A percentile compares a stretch with the other conserved stretches of the same genome.
Conservation (phyloP, 2,113 vertebrate species). For the Talpa occidentalis region DNA sequence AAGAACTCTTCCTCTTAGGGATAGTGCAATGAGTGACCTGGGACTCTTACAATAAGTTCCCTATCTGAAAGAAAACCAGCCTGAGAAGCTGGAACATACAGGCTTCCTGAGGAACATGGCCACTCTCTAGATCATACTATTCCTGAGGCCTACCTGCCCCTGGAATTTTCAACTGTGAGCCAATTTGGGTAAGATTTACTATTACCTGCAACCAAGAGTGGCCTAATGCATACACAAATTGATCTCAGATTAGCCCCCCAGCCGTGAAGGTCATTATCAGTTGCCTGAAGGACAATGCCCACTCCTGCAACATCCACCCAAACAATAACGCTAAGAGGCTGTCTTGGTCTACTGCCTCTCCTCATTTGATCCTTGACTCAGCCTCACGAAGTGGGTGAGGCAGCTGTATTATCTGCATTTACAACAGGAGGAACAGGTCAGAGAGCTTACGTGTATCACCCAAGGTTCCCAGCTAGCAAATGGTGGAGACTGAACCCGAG, state of each 20-base stretch:
- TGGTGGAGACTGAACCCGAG: not conserved
- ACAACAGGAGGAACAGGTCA: slow-evolving; percentile 61
- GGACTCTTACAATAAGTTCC: not conserved
- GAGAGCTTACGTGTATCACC: slow-evolving; percentile 53
- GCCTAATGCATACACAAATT: not conserved
- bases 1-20: not conserved
- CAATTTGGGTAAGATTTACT: not conserved
- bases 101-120: not conserved
- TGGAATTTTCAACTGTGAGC: not conserved
- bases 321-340: not conserved
- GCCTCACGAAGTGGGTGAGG: slow-evolving; percentile 9
- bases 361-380: slow-evolving; percentile 40
- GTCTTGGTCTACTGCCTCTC: not conserved
- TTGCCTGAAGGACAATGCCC: not conserved
- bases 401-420: slow-evolving; percentile 40
- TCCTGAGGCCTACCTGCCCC: not conserved
- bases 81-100: not conserved
- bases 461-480: not conserved
- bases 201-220: not conserved
- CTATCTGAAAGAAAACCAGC: not conserved
- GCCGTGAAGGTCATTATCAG: not conserved
- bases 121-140: not conserved
- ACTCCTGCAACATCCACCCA: not conserved
- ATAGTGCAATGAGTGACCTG: not conserved
- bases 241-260: not conserved